Conservation (phyloP, 2,888 invertebrate genomes). For the Phasia obesa region DNA sequence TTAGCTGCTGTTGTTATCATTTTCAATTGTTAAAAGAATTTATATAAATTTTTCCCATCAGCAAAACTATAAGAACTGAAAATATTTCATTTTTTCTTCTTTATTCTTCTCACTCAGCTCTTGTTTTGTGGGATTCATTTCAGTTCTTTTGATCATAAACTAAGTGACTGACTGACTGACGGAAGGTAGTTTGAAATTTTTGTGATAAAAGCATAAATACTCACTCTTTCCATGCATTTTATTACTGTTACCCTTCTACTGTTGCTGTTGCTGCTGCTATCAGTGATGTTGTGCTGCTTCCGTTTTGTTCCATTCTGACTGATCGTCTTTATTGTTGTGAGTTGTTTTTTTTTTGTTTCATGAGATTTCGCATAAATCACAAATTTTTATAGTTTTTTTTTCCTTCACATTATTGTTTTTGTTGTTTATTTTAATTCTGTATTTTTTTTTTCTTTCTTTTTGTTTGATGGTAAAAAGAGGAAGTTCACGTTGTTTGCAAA, state of each 20-base stretch:
- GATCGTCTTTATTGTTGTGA: not conserved
- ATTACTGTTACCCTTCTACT: constrained; percentile 27
- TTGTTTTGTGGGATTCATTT: not conserved
- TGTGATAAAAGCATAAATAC: constrained; percentile 5
- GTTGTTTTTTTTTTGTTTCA: not conserved
- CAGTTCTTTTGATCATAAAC: constrained; percentile 28
- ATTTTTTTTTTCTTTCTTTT: no score
- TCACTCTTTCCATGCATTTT: constrained; percentile 4
- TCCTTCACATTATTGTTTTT: constrained; percentile 10
- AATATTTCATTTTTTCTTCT: not conserved
- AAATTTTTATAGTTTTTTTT: constrained; percentile 8
- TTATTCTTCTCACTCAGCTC: not conserved
- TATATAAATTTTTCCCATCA: not conserved
- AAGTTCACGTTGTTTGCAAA: constrained; percentile 63
- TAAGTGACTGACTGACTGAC: no score
- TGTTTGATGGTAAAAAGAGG: constrained; percentile 54
- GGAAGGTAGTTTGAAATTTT: constrained; percentile 2
- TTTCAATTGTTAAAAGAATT: not conserved
- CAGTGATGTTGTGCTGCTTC: constrained; percentile 12
- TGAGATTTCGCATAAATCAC: constrained; percentile 26
- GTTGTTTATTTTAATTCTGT: constrained; percentile 10
- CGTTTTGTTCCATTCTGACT: constrained; percentile 15
- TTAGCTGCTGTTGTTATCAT: not conserved
- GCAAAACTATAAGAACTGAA: not conserved
- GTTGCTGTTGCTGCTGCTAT: not conserved